These are phyloP conservation scores for Pollenia amentaria DNA, from an alignment of 2,888 invertebrate species.

Conservation along the genomic window DNA sequence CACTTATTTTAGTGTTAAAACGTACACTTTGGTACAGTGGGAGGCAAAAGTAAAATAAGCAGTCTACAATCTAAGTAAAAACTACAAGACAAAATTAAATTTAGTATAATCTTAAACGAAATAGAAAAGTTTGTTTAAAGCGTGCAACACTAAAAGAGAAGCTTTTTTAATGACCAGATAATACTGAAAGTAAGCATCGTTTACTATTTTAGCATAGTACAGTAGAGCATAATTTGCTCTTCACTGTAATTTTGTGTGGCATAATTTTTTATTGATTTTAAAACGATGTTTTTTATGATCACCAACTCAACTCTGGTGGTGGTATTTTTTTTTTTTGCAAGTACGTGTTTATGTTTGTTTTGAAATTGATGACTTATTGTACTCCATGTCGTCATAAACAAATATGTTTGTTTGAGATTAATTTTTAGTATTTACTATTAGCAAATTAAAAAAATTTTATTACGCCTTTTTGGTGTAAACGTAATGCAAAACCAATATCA, in stretches of 20 bases:
- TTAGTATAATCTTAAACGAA: too few species aligned
- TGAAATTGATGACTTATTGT: constrained; percentile 11
- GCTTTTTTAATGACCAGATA: too few species aligned
- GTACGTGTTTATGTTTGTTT: constrained; percentile 28
- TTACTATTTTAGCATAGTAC: too few species aligned
- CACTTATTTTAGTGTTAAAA: neutral
- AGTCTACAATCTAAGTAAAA: too few species aligned
- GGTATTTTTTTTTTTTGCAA: neutral
- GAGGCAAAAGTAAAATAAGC: neutral
- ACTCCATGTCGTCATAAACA: constrained; percentile 23
- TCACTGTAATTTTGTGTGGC: constrained; percentile 1
- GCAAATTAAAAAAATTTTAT: constrained; percentile 50
- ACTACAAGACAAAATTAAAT: too few species aligned
- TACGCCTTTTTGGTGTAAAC: constrained; percentile 58
- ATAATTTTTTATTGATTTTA: constrained; percentile 36
- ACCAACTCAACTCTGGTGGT: neutral
- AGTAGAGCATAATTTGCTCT: neutral
- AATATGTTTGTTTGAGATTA: constrained; percentile 29
- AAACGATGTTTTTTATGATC: constrained; percentile 26
- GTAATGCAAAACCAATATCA: constrained; percentile 46
- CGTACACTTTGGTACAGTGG: constrained; percentile 3
- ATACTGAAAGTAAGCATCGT: too few species aligned
- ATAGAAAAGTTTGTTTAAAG: too few species aligned
- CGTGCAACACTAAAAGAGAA: too few species aligned
- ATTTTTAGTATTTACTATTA: constrained; percentile 39